Percentiles rank a stretch among this genome's conserved stretches.
Evolutionary conservation across 2,888 invertebrate genomes (phyloP).

Genomic region (Portevinia maculata): DNA sequence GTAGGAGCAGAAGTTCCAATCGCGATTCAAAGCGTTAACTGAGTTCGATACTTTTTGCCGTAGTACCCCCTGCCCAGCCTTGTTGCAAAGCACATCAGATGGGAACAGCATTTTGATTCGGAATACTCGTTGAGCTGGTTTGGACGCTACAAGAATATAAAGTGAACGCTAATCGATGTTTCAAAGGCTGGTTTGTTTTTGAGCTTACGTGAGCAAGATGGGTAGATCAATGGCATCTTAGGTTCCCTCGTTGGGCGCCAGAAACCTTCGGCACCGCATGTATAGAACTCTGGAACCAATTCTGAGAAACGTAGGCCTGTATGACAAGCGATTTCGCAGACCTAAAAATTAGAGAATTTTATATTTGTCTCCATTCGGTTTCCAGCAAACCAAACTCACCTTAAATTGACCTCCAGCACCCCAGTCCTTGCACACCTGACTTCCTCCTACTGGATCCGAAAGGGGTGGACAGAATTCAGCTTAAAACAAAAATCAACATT

Average conservation of each 20-base stretch:
- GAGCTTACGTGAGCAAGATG: constrained; percentile 93
- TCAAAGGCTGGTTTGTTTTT: neutral
- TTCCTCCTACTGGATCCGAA: constrained; percentile 94
- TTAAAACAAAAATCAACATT: constrained; percentile 78
- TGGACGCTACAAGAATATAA: constrained; percentile 85
- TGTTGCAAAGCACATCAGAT: constrained; percentile 97
- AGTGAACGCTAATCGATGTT: neutral
- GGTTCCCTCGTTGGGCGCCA: constrained; percentile 96
- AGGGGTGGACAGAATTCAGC: constrained; percentile 96
- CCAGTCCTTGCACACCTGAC: constrained; percentile 96
- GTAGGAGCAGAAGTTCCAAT: constrained; percentile 98
- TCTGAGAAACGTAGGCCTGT: constrained; percentile 95
- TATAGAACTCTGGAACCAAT: constrained; percentile 97
- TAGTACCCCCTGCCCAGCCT: constrained; percentile 96
- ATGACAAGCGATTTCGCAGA: constrained; percentile 95
- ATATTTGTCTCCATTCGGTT: neutral
- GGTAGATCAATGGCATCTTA: constrained; percentile 91
- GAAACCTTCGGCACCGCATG: constrained; percentile 98
- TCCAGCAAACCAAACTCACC: constrained; percentile 73
- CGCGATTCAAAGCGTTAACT: constrained; percentile 94
- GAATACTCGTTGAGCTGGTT: constrained; percentile 97
- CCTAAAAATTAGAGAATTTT: constrained; percentile 78
- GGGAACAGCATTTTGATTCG: constrained; percentile 97
- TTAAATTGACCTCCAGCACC: constrained; percentile 98
- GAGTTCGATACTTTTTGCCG: constrained; percentile 94